phyloP scores from a whole-genome alignment of 2,113 vertebrate genomes.

The Lophius piscatorius region DNA sequence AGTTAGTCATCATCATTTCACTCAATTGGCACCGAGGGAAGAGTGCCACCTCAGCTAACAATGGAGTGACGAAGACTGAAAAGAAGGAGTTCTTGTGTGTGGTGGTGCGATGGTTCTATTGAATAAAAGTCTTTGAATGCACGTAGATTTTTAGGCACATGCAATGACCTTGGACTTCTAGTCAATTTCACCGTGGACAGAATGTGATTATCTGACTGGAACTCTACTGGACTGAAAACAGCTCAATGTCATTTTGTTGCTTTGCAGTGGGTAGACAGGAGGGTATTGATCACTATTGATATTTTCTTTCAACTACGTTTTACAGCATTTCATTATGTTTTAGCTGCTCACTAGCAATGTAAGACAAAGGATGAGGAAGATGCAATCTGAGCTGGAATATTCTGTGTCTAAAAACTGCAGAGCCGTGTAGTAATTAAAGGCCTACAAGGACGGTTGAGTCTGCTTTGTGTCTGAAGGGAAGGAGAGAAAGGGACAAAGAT shows the following conservation, averaged over 20 bases:
- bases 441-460: constrained; percentile 10
- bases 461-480: constrained; percentile 21
- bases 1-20: constrained; percentile 62
- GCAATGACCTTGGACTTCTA: constrained; percentile 66
- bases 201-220: constrained; percentile 64
- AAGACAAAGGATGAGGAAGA: constrained; percentile 31
- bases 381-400: constrained; percentile 38
- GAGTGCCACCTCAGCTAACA: constrained; percentile 37
- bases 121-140: constrained; percentile 23
- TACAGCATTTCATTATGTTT: constrained; percentile 58
- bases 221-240: constrained; percentile 56
- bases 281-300: constrained; percentile 61
- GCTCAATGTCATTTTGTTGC: constrained; percentile 62
- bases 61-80: constrained; percentile 30
- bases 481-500: background rate
- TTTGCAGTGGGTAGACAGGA: constrained; percentile 38
- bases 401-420: constrained; percentile 45
- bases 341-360: constrained; percentile 45
- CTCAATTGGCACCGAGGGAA: constrained; percentile 36
- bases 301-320: constrained; percentile 48
- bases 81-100: background rate
- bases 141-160: constrained; percentile 27
- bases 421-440: constrained; percentile 18
- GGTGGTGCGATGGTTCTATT: background rate
- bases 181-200: constrained; percentile 62